Conservation (phyloP, 2,113 vertebrate genomes). For the Anhinga anhinga region DNA sequence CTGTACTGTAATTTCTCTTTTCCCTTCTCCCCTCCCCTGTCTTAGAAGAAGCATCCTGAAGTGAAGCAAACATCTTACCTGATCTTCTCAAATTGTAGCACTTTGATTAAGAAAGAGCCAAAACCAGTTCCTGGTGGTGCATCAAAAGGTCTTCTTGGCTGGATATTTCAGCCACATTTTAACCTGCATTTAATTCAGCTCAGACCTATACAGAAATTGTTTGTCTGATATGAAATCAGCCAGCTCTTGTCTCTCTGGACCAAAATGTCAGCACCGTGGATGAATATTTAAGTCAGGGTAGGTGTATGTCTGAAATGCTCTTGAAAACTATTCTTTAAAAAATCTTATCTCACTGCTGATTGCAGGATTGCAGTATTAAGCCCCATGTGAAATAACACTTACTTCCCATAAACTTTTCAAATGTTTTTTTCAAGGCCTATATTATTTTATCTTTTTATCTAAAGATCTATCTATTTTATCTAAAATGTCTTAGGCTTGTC, state of each 20-base stretch:
- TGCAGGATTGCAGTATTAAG: not conserved
- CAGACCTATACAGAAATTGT: not conserved
- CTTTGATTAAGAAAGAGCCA: not conserved
- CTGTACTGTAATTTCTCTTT: not conserved
- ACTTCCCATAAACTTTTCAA: not conserved
- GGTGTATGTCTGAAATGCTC: not conserved
- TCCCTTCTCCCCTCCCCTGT: not conserved
- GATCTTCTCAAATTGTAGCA: not conserved
- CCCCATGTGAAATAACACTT: not conserved
- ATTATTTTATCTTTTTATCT: not conserved
- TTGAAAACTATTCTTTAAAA: not conserved
- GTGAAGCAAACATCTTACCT: not conserved
- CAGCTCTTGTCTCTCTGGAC: not conserved
- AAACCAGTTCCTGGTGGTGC: not conserved
- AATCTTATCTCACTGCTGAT: not conserved
- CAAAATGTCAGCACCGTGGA: not conserved
- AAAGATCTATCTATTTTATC: not conserved
- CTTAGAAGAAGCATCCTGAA: not conserved
- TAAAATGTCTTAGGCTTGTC: not conserved
- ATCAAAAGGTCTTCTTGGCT: not conserved
- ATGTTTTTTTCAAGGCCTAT: not conserved
- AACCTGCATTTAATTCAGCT: not conserved
- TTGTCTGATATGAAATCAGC: not conserved
- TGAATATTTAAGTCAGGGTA: not conserved
- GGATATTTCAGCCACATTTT: not conserved